Evolutionary conservation across 2,113 vertebrate genomes (phyloP), one percentile per base, ranked within the genome.

Genomic region (Baryphthengus martii): DNA sequence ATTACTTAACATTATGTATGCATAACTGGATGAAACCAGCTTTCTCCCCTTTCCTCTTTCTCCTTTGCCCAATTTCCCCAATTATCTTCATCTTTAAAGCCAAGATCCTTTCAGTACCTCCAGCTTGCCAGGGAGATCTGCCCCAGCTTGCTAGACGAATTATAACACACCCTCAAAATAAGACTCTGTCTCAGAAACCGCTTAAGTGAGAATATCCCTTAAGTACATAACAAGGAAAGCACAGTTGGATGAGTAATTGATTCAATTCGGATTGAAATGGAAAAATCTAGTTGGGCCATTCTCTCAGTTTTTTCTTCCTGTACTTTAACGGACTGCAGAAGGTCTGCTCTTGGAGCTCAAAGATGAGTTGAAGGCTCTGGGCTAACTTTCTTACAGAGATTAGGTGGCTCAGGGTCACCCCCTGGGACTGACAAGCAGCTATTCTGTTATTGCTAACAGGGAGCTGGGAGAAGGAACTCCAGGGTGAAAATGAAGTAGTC

Each of bases 151-250:
- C 85, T 85, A 73, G 85, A 58, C 89, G 67, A 85, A 67, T 95
- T 76, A 74, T 83, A 86, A 95, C 94, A 96, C 95, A 95, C 95
- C 95, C 84, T 91, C 35, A 47, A 79, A 87, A 87, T 47, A 87
- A 85, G 91, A 47, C 29, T 88, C 25, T 84, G 71, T 45, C 70
- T 95, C 73, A 93, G 62, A 96, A 90, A 85, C 76, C 17, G 4
- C 33, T 62, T 75, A 40, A 59, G 68, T 93, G 88, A 87, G 72
- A 91, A 85, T 83, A 95, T 47, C 55, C 20, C 47, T 84, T 71
- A 86, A 50, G 13, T 37, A 13, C 44, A 53, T 66, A 91, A 84
- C 50, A 91, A 50, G 85, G 52, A 90, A 73, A 92, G 37, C 42
- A 92, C 1, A 2, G 45, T 50, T 75, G 58, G 37, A 81, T 95